A percentile compares a stretch with the other conserved stretches of the same genome.
Conservation (phyloP, 2,113 vertebrate species). For the Sakesphorus luctuosus region DNA sequence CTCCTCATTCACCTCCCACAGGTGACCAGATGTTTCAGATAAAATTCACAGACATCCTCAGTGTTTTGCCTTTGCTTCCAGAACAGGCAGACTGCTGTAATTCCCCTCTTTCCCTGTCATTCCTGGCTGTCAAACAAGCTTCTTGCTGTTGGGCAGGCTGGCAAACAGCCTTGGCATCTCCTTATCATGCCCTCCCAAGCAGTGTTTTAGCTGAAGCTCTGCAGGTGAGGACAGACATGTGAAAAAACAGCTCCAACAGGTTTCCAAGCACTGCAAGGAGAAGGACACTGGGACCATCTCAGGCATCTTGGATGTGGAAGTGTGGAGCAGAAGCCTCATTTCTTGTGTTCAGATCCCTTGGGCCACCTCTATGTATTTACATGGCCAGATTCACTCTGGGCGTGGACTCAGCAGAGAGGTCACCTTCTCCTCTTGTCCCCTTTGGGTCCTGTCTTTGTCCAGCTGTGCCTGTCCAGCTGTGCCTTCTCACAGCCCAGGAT, state of each 20-base stretch:
- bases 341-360: background rate
- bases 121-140: background rate
- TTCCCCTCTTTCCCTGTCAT: background rate
- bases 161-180: background rate
- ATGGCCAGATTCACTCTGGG: background rate
- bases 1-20: rapidly evolving
- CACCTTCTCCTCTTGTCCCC: background rate
- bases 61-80: background rate
- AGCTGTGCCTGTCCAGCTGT: too few species aligned
- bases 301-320: background rate
- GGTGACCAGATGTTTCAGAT: rapidly evolving
- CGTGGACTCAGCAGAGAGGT: background rate
- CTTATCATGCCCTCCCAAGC: background rate
- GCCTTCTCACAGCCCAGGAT: too few species aligned
- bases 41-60: background rate
- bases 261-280: rapidly evolving
- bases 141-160: slow-evolving; percentile 4
- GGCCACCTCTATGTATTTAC: rapidly evolving
- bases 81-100: background rate
- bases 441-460: background rate
- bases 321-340: background rate
- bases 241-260: background rate
- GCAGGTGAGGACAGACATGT: background rate
- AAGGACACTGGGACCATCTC: background rate
- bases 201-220: background rate